Evolutionary conservation across 2,888 invertebrate genomes (phyloP), one percentile per base, ranked within the genome.

Genomic region (Agrypnus murinus): DNA sequence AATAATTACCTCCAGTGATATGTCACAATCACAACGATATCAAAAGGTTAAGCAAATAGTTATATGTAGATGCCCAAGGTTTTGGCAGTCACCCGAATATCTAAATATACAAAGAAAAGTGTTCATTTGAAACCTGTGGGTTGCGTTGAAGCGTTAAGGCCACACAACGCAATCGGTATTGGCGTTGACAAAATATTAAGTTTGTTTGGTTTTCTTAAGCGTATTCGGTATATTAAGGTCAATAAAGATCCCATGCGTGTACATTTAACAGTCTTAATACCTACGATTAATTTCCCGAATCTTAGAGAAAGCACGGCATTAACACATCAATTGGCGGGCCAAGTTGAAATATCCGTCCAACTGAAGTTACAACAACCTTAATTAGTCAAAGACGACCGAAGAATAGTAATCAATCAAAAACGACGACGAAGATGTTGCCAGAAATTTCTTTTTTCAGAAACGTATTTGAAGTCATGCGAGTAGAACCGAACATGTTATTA

Each of bases 301-400:
- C 25, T 25, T 32, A 25, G 64, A 55, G 53, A 65, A 57, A 65
- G 65, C 53, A 45, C 55, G n/a, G 31, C 50, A 19, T 50, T 50
- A 69, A 40, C 38, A 57, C 53, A 65, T 75, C 74, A 75, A 74
- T 72, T 74, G 72, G 74, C 71, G 75, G 74, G 50, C 75, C 59
- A 74, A 71, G 72, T 70, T 72, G 67, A 64, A 64, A 69, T 74
- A 69, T 74, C 75, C 75, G 65, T 69, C 72, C 72, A 71, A 74
- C 63, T 72, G 73, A 75, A 50, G 40, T 15, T 9, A 38, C 59
- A 50, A 65, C 50, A 66, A 50, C 40, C 25, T 66, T 59, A 66
- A 66, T 66, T 66, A 66, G 59, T 59, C 59, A 59, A 66, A 66
- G 58, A 19, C 59, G 25, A 14, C 59, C 66, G 48, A 59, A 59